Evolutionary conservation across 2,797 vertebrate species (phyloP).

Genomic region (Arnoldichthys spilopterus): DNA sequence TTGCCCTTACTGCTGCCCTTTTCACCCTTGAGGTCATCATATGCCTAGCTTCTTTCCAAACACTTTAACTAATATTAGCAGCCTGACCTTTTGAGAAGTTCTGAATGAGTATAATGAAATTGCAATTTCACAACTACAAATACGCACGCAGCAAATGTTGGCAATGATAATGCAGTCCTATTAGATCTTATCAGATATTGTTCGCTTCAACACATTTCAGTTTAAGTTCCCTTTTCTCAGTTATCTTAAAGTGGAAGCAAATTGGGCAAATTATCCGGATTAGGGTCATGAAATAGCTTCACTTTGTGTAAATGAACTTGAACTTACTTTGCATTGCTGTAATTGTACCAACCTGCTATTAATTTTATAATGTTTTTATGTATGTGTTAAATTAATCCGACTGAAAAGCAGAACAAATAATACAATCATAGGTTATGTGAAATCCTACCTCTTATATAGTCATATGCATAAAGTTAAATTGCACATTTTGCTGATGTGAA

Average conservation of each 20-base stretch:
- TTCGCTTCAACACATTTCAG: neutral
- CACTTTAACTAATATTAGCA: neutral
- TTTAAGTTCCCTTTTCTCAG: conserved; percentile 1
- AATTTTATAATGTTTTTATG: no score
- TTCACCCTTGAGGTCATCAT: neutral
- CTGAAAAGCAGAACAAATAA: no score
- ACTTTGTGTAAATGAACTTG: neutral
- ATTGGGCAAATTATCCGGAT: no score
- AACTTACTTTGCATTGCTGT: no score
- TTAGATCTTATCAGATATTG: neutral
- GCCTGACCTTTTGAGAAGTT: neutral
- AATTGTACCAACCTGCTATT: no score
- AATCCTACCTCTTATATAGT: no score
- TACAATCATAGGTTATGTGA: no score
- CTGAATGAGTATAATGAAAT: neutral
- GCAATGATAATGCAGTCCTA: neutral
- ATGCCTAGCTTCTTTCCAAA: neutral
- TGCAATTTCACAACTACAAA: conserved; percentile 3
- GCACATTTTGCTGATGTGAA: no score
- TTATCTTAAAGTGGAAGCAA: no score
- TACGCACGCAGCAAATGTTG: neutral
- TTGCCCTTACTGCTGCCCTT: neutral
- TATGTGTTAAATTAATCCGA: no score
- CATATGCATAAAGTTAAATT: no score
- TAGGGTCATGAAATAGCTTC: no score